Base-by-base conservation (phyloP, 2,888 invertebrate genomes). In the Orthosia gothica region DNA sequence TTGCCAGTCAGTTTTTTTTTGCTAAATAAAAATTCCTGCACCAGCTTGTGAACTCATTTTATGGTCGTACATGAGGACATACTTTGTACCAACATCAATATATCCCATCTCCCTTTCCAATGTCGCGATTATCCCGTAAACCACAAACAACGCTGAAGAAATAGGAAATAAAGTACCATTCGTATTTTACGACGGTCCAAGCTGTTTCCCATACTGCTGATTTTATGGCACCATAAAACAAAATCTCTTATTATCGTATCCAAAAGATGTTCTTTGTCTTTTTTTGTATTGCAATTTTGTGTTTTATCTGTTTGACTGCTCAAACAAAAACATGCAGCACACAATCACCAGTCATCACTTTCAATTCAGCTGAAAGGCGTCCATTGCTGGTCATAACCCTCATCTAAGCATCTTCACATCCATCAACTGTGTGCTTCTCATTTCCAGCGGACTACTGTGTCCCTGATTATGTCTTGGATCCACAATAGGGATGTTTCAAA, bases 171-270 rank as follows among this genome's bases (percentile, higher is more conserved):
- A 75, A 75, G 52, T n/a, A 55, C 49, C 45, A 75, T 75, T 62
- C 20, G 3, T 20, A 63, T 81, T 78, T 78, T 75, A 78, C 23
- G 75, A 78, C 81, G 75, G 67, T 67, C 81, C 66, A 67, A 57
- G 40, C 62, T 40, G 13, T 63, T 40, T 65, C 52, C 52, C 32
- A 52, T 81, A 52, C 20, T 18, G 18, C 52, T 54, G 52, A 67
- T 74, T 78, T 78, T 78, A 81, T 81, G 13, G 62, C 57, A 13
- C 23, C 52, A 74, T 78, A 78, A 78, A 78, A 81, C 54, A 67
- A 81, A 79, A 63, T 80, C 61, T 32, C 59, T 61, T 74, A 50
- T 55, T 61, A 80, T 61, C 64, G 80, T 16, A 55, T 55, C 26
- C 20, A 80, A 72, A 61, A 80, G 15, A 61, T 50, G 45, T 23